Evolutionary conservation across 2,113 vertebrate species (phyloP).

Genomic region (Natator depressus): DNA sequence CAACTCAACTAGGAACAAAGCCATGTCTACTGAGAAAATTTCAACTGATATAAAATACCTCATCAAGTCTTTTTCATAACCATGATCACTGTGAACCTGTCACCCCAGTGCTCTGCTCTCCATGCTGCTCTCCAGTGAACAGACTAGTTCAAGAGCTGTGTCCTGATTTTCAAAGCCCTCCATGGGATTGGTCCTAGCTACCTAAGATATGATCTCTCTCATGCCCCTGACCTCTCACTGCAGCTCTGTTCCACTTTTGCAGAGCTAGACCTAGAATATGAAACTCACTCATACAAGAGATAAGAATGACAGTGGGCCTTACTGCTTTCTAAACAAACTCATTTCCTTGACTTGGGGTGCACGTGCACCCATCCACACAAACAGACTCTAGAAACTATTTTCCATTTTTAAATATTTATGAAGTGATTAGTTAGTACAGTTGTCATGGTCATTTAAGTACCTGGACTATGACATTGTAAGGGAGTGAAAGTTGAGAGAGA

Average conservation of each 20-base stretch:
- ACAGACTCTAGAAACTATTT: background rate
- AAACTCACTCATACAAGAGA: background rate
- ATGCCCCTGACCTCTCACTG: background rate
- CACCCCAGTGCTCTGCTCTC: background rate
- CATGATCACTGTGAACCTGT: background rate
- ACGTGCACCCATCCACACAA: background rate
- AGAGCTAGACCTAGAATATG: background rate
- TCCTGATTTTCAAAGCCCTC: background rate
- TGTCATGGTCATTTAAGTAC: background rate
- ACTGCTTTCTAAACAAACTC: background rate
- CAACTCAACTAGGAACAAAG: background rate
- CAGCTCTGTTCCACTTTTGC: background rate
- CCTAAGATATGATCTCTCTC: background rate
- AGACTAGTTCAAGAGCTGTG: background rate
- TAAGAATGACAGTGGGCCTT: fast-evolving
- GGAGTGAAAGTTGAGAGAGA: background rate
- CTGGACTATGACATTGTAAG: background rate
- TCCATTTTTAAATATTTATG: background rate
- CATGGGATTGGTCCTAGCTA: fast-evolving
- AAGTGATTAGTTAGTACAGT: background rate
- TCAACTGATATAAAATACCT: background rate
- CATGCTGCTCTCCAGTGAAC: background rate
- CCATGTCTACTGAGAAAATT: background rate
- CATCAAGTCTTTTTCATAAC: background rate
- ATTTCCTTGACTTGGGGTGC: background rate